Evolutionary conservation across 2,113 vertebrate species (phyloP).

Genomic region (Plecotus auritus): DNA sequence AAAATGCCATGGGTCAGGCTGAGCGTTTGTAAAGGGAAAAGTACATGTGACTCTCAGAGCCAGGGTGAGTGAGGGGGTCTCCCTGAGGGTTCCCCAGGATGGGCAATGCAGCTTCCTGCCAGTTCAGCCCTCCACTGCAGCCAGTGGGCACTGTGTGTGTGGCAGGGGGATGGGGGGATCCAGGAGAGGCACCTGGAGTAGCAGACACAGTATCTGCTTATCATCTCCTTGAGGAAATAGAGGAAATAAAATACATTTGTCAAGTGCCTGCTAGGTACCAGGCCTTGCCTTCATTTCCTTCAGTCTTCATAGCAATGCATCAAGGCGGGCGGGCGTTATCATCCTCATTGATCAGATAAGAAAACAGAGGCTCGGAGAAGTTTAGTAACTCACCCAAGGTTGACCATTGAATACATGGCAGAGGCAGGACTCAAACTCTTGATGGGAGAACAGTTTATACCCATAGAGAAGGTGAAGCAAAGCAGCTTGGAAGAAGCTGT

Average conservation of each 20-base stretch:
- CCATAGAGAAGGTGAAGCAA: neutral
- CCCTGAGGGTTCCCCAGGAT: neutral
- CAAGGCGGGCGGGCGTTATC: no score
- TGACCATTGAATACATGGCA: neutral
- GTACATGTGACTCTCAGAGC: neutral
- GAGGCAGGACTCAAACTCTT: neutral
- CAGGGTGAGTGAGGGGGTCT: neutral
- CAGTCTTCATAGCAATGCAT: neutral
- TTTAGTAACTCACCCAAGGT: neutral
- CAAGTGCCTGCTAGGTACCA: neutral
- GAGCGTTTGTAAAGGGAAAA: slow-evolving; percentile 37
- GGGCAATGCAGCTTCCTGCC: neutral
- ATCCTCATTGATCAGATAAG: neutral
- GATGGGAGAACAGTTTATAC: neutral
- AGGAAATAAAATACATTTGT: neutral
- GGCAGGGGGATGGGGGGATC: no score
- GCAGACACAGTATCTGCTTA: neutral
- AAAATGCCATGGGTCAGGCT: neutral
- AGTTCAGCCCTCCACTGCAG: neutral
- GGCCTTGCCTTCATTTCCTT: neutral
- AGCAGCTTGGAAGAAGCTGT: neutral
- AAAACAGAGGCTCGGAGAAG: neutral
- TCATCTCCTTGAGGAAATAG: no score
- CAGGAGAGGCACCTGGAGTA: neutral
- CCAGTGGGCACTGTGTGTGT: neutral